Base-by-base conservation (phyloP, 2,113 vertebrate genomes). In the Cryptotis parvus region DNA sequence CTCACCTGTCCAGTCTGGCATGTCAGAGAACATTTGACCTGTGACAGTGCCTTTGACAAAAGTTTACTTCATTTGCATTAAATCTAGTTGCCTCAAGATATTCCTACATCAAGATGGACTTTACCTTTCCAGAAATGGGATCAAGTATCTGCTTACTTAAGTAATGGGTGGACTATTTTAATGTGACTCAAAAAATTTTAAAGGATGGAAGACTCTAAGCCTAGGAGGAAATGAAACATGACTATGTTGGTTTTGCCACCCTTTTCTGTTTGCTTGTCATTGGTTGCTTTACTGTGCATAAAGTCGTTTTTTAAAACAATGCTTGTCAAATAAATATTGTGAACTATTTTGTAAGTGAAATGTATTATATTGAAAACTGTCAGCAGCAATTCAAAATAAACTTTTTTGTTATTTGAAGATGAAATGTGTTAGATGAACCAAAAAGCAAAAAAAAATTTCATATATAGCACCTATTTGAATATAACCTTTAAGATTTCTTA, bases 401-500 rank as follows among this genome's bases (percentile, higher is more conserved):
- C 39, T 76, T 97, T 96, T 87, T 94, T 94, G 92, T 96, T 96
- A 87, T 96, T 96, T 95, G 94, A 97, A 96, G 92, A 97, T 87
- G 80, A 96, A 96, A 39, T 96, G 95, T 97, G 84, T 97, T 97
- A 95, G 94, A 94, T 97, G 96, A 97, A 97, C 93, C 96, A 94
- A 97, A 97, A 97, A 96, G 93, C 83, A 92, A 92, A 96, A 95
- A 93, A 92, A 97, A 90, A 41, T 96, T 97, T 96, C 96, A 94
- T 98, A 98, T 97, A 97, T 97, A 98, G 92, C 86, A 97, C 93
- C 93, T 98, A 89, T 97, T 97, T 96, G 89, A 96, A 94, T 97
- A 97, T 97, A 97, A 94, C 95, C 83, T 96, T 97, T 97, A 92
- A 94, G 77, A 77, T 92, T 97, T 98, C 97, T 97, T 97, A 97